A percentile compares a stretch with the other conserved stretches of the same genome.
Conservation (phyloP, 2,888 invertebrate genomes). For the Scaptomyza tumidula region DNA sequence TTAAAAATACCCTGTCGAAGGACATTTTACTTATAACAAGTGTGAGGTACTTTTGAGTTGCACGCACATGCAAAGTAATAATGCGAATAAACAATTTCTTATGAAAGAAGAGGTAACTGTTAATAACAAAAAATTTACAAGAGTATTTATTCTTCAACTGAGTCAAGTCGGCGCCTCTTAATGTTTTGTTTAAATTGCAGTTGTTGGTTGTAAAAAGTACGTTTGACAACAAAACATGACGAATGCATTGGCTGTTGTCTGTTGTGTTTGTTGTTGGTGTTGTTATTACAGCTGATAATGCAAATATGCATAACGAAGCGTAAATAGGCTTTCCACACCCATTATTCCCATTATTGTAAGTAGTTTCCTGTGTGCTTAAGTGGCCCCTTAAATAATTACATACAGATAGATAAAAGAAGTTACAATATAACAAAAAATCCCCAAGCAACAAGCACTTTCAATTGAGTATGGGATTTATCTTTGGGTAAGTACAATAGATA, state of each 20-base stretch:
- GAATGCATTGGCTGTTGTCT: slow-evolving; percentile 32
- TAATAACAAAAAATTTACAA: too few relatives aligned
- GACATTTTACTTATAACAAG: background rate
- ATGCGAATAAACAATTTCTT: too few relatives aligned
- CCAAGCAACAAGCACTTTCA: background rate
- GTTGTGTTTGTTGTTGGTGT: slow-evolving; percentile 10
- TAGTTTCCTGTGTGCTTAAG: slow-evolving; percentile 44
- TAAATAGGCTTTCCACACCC: slow-evolving; percentile 34
- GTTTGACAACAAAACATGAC: slow-evolving; percentile 46
- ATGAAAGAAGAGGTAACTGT: too few relatives aligned
- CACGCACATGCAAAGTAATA: too few relatives aligned
- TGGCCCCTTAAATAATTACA: slow-evolving; percentile 8
- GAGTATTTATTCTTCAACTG: slow-evolving; percentile 20
- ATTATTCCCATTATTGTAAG: slow-evolving; percentile 8
- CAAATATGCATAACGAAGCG: slow-evolving; percentile 62
- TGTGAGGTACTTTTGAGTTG: background rate
- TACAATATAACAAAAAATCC: background rate
- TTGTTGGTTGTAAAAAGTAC: slow-evolving; percentile 36
- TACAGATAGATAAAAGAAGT: slow-evolving; percentile 1
- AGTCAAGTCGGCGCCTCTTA: background rate
- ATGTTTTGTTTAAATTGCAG: slow-evolving; percentile 29
- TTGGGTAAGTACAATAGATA: slow-evolving; percentile 14
- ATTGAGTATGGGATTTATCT: background rate
- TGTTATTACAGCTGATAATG: slow-evolving; percentile 57
- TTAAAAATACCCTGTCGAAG: slow-evolving; percentile 38